Conservation (phyloP, 1,140 invertebrate genomes). For the Chrysomallon squamiferum region DNA sequence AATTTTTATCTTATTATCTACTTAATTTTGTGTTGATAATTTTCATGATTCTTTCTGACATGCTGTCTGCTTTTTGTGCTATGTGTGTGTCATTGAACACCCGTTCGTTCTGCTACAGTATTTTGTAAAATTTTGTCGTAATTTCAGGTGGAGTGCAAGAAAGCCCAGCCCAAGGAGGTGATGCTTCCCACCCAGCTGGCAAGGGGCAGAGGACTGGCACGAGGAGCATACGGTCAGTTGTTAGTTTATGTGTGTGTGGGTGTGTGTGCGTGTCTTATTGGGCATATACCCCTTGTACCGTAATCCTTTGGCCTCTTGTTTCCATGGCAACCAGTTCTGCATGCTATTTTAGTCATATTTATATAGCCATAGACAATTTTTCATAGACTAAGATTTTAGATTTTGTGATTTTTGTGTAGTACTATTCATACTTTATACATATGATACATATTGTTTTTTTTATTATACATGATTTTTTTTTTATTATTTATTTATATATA, state of each 20-base stretch:
- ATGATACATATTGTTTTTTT: too few species aligned
- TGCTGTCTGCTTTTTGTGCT: too few species aligned
- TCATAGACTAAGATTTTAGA: constrained; percentile 2
- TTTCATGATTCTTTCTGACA: too few species aligned
- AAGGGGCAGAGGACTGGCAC: constrained; percentile 45
- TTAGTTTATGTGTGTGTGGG: neutral
- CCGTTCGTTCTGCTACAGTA: too few species aligned
- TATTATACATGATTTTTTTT: neutral
- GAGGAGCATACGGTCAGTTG: constrained; percentile 42
- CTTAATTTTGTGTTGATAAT: too few species aligned
- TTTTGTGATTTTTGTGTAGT: constrained; percentile 5
- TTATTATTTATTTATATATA: neutral
- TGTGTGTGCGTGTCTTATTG: constrained; percentile 5
- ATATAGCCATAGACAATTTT: constrained; percentile 10
- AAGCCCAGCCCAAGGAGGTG: constrained; percentile 99
- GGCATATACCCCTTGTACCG: neutral
- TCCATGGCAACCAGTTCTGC: constrained; percentile 24
- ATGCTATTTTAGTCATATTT: constrained; percentile 12
- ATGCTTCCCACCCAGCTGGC: constrained; percentile 74
- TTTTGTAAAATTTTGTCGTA: too few species aligned
- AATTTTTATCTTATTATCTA: too few species aligned
- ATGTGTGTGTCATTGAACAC: too few species aligned
- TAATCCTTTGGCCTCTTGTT: constrained; percentile 15
- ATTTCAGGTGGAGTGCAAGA: constrained; percentile 96
- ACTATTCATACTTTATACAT: too few species aligned